Conservation (phyloP, 2,797 vertebrate species). For the Catharus ustulatus region DNA sequence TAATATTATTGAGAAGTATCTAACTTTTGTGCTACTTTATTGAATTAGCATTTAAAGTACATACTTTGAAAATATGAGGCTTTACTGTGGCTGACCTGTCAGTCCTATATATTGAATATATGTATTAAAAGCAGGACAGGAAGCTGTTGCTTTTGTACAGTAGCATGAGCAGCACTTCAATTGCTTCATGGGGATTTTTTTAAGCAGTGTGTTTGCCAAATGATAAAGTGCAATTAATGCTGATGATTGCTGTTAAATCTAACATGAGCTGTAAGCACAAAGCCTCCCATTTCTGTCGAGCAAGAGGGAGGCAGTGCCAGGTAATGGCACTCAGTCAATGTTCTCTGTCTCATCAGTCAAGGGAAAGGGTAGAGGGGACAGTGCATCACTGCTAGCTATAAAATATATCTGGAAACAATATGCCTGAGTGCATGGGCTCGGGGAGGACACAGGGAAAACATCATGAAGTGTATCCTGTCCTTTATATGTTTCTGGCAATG, state of each 20-base stretch:
- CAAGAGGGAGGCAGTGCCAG: not conserved
- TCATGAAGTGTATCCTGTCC: slow-evolving; percentile 20
- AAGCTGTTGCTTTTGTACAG: not conserved
- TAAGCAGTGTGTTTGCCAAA: not conserved
- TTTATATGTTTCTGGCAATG: slow-evolving; percentile 37
- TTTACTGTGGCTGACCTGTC: not conserved
- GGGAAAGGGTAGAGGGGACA: not conserved
- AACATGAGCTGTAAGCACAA: not conserved
- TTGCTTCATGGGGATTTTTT: not conserved
- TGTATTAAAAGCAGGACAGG: not conserved
- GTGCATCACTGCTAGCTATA: not conserved
- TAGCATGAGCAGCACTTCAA: not conserved
- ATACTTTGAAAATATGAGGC: not conserved
- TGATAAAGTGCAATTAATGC: not conserved
- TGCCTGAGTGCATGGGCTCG: not conserved
- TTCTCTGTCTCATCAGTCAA: not conserved
- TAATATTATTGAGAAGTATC: not conserved
- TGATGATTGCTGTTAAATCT: slow-evolving; percentile 4
- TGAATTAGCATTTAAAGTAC: not conserved
- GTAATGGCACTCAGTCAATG: not conserved
- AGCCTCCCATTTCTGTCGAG: not conserved
- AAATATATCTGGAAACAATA: slow-evolving; percentile 43
- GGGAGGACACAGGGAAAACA: slow-evolving; percentile 37
- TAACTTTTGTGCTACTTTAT: not conserved
- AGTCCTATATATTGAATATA: not conserved